These are phyloP conservation scores for Saturnia japonica DNA, from an alignment of 2,888 invertebrate genomes.

Conservation along the genomic window DNA sequence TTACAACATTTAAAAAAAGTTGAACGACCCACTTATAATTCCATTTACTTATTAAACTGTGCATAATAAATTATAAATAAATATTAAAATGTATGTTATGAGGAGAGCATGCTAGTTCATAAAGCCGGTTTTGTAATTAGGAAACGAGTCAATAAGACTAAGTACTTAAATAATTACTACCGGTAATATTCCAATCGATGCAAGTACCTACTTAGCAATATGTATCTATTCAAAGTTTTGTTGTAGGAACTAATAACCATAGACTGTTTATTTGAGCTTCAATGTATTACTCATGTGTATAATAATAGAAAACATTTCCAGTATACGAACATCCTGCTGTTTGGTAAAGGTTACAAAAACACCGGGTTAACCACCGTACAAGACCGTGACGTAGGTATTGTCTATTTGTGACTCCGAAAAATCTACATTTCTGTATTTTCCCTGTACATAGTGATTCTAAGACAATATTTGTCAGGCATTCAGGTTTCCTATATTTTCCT, in stretches of 20 bases:
- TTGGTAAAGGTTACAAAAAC: not conserved
- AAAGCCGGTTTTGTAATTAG: conserved; percentile 1
- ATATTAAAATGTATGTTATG: not conserved
- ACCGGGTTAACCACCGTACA: not conserved
- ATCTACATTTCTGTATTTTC: not conserved
- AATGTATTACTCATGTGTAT: not conserved
- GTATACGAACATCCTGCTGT: not conserved
- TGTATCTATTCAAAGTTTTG: not conserved
- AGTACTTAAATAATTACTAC: not conserved
- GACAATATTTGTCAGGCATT: too few relatives aligned
- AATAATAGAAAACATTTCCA: not conserved
- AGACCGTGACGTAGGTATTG: not conserved
- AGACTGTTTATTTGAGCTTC: not conserved
- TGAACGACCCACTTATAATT: not conserved
- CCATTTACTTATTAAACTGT: not conserved
- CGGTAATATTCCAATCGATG: not conserved
- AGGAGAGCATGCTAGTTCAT: not conserved
- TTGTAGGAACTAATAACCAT: not conserved
- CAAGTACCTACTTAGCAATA: not conserved
- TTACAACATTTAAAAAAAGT: too few relatives aligned
- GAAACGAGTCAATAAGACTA: not conserved
- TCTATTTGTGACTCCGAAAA: not conserved
- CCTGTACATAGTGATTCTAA: too few relatives aligned
- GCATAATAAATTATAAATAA: not conserved
- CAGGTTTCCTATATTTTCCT: too few relatives aligned